phyloP scores from a whole-genome alignment of 2,113 vertebrate species.

The Hydropotes inermis region DNA sequence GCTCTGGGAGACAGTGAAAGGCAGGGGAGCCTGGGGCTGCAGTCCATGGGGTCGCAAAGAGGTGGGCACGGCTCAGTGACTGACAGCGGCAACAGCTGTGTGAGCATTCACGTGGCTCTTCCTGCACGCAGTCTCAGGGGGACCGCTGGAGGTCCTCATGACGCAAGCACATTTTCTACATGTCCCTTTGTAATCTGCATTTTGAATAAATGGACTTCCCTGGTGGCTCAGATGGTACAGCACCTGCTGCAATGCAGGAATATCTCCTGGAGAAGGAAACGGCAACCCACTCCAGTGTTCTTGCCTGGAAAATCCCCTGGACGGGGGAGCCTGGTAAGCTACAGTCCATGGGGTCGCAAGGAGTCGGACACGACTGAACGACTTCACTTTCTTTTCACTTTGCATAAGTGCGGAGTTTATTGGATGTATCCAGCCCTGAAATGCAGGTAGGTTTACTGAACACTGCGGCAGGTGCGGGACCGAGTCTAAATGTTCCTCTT shows the following conservation, averaged over 20 bases:
- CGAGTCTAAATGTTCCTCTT: neutral
- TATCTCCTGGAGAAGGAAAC: neutral
- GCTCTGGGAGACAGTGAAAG: neutral
- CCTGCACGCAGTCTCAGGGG: neutral
- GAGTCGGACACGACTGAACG: neutral
- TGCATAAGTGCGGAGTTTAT: neutral
- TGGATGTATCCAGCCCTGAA: neutral
- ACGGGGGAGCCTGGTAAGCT: neutral
- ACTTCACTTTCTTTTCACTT: neutral
- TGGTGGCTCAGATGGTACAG: neutral
- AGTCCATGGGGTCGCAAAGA: neutral
- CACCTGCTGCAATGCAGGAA: neutral
- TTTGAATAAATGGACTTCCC: neutral
- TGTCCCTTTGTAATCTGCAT: neutral
- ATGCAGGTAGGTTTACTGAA: neutral
- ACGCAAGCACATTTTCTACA: neutral
- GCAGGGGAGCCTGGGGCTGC: neutral
- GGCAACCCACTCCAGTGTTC: neutral
- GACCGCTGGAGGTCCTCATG: neutral
- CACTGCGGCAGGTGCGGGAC: fast-evolving
- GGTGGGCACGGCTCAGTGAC: neutral
- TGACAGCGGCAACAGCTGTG: fast-evolving
- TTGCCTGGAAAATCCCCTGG: neutral
- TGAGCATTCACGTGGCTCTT: fast-evolving
- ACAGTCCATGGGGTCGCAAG: neutral